These are phyloP conservation scores for Aphis craccivora DNA, from an alignment of 1,140 invertebrate genomes.

Conservation along the genomic window DNA sequence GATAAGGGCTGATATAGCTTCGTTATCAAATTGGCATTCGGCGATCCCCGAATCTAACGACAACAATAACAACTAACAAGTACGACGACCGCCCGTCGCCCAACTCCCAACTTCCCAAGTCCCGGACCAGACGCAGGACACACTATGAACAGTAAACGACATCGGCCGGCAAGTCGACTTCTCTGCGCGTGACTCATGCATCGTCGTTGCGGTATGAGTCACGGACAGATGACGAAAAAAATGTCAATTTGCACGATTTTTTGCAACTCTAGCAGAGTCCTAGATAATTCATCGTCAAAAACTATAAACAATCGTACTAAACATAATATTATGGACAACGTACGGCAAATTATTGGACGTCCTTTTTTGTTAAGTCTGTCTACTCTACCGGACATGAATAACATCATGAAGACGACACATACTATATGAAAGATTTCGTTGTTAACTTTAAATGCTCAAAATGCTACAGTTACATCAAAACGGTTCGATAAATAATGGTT, in stretches of 20 bases:
- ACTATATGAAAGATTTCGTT: not conserved
- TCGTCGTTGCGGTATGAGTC: constrained; percentile 36
- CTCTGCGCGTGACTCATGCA: constrained; percentile 42
- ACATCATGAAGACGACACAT: not conserved
- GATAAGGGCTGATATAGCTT: not conserved
- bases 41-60: not conserved
- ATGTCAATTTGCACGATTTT: not conserved
- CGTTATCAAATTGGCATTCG: not conserved
- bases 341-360: not conserved
- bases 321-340: not conserved
- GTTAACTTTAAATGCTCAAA: not conserved
- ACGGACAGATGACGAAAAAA: constrained; percentile 47
- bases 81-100: not conserved
- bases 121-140: not conserved
- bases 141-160: not conserved
- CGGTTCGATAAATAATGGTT: constrained; percentile 21
- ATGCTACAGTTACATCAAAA: constrained; percentile 43
- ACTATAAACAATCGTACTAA: not conserved
- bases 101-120: not conserved
- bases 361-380: not conserved
- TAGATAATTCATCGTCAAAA: constrained; percentile 21
- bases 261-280: not conserved
- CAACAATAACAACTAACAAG: not conserved
- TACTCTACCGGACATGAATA: not conserved
- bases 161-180: not conserved